Evolutionary conservation across 1,140 invertebrate genomes (phyloP).

Genomic region (Eciton burchellii): DNA sequence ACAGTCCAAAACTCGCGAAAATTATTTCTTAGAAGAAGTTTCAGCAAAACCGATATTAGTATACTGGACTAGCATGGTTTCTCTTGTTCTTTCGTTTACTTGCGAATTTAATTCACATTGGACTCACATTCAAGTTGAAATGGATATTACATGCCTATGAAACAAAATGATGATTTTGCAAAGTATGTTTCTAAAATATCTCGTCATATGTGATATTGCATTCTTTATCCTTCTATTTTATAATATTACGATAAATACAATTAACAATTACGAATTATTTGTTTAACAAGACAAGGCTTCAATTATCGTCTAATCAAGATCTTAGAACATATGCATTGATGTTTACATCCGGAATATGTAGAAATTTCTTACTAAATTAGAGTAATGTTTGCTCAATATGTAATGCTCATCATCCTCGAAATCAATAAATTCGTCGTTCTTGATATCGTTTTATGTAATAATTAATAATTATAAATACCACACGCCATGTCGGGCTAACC

Average conservation of each 20-base stretch:
- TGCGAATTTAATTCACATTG: background rate
- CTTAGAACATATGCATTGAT: background rate
- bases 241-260: background rate
- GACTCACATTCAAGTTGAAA: background rate
- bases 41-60: background rate
- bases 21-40: background rate
- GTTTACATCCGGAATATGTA: background rate
- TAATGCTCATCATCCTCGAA: background rate
- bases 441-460: background rate
- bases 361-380: too few relatives aligned
- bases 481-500: background rate
- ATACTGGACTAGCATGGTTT: too few relatives aligned
- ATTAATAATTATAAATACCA: conserved; percentile 13
- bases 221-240: background rate
- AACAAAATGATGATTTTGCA: background rate
- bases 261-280: too few relatives aligned
- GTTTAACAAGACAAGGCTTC: too few relatives aligned
- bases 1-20: background rate
- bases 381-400: background rate
- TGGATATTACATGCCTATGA: background rate
- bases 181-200: background rate
- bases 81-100: background rate
- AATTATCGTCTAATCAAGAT: background rate
- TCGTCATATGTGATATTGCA: background rate
- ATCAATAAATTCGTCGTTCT: background rate